Base-by-base conservation (phyloP, 2,113 vertebrate genomes). In the Plecturocebus donacophilus region DNA sequence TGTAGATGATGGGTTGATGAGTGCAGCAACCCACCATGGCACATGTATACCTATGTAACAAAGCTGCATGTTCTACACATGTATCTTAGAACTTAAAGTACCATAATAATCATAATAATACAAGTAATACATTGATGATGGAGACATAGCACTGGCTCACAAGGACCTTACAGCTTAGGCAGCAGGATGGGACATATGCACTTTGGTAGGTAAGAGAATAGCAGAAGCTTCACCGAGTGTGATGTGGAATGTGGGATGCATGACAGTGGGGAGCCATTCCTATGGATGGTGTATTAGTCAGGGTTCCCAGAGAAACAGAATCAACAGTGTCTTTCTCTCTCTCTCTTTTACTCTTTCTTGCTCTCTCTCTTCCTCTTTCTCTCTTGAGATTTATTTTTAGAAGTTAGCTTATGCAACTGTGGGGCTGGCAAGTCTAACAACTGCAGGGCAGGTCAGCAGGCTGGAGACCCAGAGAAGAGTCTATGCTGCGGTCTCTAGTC, bases 271-370 rank as follows among this genome's bases (percentile, higher is more conserved):
- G 32, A 30, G 30, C 38, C 47, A 17, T 87, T 61, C 21, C 30
- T 8, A 0, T 7, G 52, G 32, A 2, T 5, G 3, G 47, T 23
- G 45, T 11, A 47, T 49, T 32, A 17, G 5, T 47, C n/a, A 45
- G 76, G 8, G 45, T 66, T 75, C 56, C 56, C 11, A 23, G 58
- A 68, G 70, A 90, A 90, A 73, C 21, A 56, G 42, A 82, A 77
- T 40, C 77, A 49, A 23, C 12, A 61, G 27, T 21, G 12, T 56
- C 45, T 61, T 49, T 64, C 35, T 64, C 66, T 38, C 40, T 91
- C 87, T 75, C 61, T 66, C 8, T 21, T 21, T 76, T 9, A 27
- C 13, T 54, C n/a, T 61, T 49, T 64, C 35, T 64, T 52, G n/a
- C 54, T 91, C 87, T 88, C 49, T 77, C 8, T 94, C 10, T 19